A percentile compares a stretch with the other conserved stretches of the same genome.
Evolutionary conservation across 2,888 invertebrate species (phyloP).

Genomic region (Hecatera dysodea): DNA sequence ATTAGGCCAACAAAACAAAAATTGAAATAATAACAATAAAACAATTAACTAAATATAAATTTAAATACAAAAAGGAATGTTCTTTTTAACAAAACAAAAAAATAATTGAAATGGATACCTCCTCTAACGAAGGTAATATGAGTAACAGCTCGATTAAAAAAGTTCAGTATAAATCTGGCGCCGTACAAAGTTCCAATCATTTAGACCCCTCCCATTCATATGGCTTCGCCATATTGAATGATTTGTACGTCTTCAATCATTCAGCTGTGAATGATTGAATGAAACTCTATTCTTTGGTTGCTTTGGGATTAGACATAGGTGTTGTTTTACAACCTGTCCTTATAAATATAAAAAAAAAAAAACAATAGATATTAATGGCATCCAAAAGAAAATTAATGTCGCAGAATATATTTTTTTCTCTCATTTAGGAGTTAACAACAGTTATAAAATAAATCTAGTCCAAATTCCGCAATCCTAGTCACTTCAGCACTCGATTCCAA

Average conservation of each 20-base stretch:
- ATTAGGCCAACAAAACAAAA: no score
- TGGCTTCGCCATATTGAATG: slow-evolving; percentile 67
- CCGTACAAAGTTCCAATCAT: slow-evolving; percentile 60
- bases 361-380: not conserved
- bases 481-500: not conserved
- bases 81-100: not conserved
- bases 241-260: slow-evolving; percentile 64
- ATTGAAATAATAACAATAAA: no score
- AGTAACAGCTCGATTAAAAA: slow-evolving; percentile 38
- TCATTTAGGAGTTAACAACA: not conserved
- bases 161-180: slow-evolving; percentile 58
- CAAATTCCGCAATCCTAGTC: not conserved
- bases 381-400: not conserved
- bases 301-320: slow-evolving; percentile 14
- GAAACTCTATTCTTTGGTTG: slow-evolving; percentile 34
- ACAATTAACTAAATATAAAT: no score
- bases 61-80: no score
- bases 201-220: slow-evolving; percentile 57
- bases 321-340: slow-evolving; percentile 13
- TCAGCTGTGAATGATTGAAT: slow-evolving; percentile 44
- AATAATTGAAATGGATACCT: slow-evolving; percentile 26
- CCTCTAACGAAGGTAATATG: slow-evolving; percentile 33
- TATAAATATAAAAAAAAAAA: not conserved
- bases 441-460: not conserved
- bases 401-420: no score